Evolutionary conservation across 2,888 invertebrate species (phyloP).

Genomic region (Apodemia zela): DNA sequence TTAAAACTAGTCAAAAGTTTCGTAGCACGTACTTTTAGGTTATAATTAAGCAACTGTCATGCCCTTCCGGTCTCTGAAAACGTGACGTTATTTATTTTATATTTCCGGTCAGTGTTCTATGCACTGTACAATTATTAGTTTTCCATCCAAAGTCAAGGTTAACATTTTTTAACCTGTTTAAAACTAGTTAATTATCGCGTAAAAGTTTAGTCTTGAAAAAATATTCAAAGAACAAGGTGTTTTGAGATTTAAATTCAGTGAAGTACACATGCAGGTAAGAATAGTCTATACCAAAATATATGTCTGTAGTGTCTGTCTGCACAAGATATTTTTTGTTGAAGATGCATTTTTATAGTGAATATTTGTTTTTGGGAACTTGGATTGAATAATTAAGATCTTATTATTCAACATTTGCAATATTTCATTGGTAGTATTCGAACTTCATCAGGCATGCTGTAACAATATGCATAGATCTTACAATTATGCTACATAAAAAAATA

Average conservation of each 20-base stretch:
- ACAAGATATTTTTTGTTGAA: too few relatives aligned
- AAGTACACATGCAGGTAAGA: too few relatives aligned
- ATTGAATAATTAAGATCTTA: too few relatives aligned
- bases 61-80: neutral
- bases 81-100: neutral
- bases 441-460: too few relatives aligned
- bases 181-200: neutral
- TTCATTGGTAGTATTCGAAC: too few relatives aligned
- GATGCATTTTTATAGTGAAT: too few relatives aligned
- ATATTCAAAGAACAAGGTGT: neutral
- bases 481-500: too few relatives aligned
- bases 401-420: too few relatives aligned
- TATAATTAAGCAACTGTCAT: neutral
- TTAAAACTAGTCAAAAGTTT: neutral
- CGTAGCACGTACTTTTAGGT: neutral
- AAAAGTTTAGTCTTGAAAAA: neutral
- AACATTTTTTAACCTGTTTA: neutral
- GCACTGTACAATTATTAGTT: neutral
- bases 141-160: conserved; percentile 11
- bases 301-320: too few relatives aligned
- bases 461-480: too few relatives aligned
- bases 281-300: too few relatives aligned
- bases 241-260: neutral
- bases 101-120: neutral
- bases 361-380: too few relatives aligned